A percentile compares a stretch with the other conserved stretches of the same genome.
Conservation (phyloP, 2,113 vertebrate genomes). For the Paramormyrops kingsleyae region DNA sequence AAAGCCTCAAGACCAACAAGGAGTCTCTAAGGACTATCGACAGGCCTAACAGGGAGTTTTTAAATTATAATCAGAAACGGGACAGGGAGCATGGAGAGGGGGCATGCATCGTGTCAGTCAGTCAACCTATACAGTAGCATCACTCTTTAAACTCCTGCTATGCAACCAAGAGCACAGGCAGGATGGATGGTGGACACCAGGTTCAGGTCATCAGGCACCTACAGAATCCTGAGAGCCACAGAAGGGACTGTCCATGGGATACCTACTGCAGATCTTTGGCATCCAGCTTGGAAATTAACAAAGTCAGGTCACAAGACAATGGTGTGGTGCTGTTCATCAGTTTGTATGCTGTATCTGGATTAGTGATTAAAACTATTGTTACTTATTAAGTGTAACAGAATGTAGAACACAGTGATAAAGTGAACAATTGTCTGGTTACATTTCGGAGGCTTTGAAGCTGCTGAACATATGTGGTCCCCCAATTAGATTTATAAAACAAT, state of each 20-base stretch:
- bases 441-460: not conserved
- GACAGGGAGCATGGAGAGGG: not conserved
- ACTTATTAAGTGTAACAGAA: not conserved
- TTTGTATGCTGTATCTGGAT: not conserved
- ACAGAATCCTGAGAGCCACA: not conserved
- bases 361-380: not conserved
- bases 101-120: not conserved
- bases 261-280: not conserved
- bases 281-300: not conserved
- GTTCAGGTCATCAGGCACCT: not conserved
- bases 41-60: not conserved
- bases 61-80: not conserved
- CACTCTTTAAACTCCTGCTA: not conserved
- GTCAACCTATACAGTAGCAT: not conserved
- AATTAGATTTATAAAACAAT: not conserved
- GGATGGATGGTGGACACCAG: not conserved
- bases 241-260: not conserved
- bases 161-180: not conserved
- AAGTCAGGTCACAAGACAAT: not conserved
- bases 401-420: not conserved
- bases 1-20: not conserved
- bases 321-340: not conserved
- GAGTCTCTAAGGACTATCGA: not conserved
- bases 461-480: not conserved
- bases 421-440: not conserved